A percentile compares a stretch with the other conserved stretches of the same genome.
phyloP scores from a whole-genome alignment of 2,113 vertebrate genomes.

The Erinaceus europaeus region DNA sequence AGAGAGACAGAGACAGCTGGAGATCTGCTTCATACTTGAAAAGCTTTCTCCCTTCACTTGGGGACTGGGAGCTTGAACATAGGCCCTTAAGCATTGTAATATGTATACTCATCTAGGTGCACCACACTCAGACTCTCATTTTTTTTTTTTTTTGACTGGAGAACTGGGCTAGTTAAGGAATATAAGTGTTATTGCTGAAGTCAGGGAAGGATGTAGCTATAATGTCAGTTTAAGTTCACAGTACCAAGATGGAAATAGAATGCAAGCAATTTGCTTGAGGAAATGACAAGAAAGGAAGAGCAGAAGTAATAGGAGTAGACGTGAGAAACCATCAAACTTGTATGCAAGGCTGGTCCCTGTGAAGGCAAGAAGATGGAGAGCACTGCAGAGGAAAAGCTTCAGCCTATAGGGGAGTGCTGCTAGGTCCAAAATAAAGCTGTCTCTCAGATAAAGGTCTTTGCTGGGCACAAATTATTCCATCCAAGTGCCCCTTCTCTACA shows the following conservation, averaged over 20 bases:
- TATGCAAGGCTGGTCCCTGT: accelerated
- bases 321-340: background rate
- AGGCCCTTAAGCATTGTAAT: no score
- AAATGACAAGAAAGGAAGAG: background rate
- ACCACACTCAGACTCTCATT: no score
- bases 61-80: no score
- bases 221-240: background rate
- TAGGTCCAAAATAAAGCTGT: accelerated
- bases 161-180: background rate
- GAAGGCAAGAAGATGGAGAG: background rate
- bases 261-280: background rate
- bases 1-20: no score
- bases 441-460: background rate
- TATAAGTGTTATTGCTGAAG: background rate
- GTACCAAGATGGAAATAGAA: background rate
- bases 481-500: background rate
- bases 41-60: no score
- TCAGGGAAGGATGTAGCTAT: no score
- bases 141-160: no score
- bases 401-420: background rate
- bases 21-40: no score
- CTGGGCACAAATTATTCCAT: background rate
- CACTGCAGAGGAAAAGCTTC: background rate
- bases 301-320: background rate
- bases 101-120: no score